phyloP scores from a whole-genome alignment of 2,888 invertebrate species.

The Cremastinae sp. region DNA sequence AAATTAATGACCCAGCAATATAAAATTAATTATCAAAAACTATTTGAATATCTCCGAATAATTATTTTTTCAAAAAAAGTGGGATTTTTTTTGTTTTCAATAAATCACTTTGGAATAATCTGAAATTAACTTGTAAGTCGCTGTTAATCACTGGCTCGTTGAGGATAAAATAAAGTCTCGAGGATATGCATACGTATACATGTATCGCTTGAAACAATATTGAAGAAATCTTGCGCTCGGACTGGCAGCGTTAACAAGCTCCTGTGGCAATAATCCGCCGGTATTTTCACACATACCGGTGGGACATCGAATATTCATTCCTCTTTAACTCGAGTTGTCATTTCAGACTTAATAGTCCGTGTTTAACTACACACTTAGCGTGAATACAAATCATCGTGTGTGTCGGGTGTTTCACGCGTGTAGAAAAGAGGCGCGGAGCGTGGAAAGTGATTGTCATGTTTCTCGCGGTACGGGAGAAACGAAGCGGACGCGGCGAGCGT shows the following conservation, averaged over 20 bases:
- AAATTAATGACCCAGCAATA: no score
- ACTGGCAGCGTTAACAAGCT: conserved; percentile 32
- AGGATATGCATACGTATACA: background rate
- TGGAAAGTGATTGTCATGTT: conserved; percentile 40
- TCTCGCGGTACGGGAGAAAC: conserved; percentile 18
- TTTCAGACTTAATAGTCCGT: conserved; percentile 49
- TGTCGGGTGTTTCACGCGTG: background rate
- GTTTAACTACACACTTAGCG: conserved; percentile 49
- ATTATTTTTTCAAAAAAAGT: no score
- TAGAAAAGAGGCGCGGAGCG: background rate
- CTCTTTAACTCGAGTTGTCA: conserved; percentile 47
- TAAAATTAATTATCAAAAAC: no score
- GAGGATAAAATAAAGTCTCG: background rate
- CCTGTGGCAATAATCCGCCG: conserved; percentile 7
- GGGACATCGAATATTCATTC: conserved; percentile 50
- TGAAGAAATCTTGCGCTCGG: conserved; percentile 3
- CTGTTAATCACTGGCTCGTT: conserved; percentile 1
- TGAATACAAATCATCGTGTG: conserved; percentile 43
- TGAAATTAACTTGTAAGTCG: no score
- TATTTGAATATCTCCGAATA: no score
- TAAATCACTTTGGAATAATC: no score
- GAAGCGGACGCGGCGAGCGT: conserved; percentile 9
- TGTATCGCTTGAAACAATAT: conserved; percentile 19
- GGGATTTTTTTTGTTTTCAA: no score
- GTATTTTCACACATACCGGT: conserved; percentile 23